Conservation (phyloP, 2,888 invertebrate genomes). For the Tetrapedia diversipes region DNA sequence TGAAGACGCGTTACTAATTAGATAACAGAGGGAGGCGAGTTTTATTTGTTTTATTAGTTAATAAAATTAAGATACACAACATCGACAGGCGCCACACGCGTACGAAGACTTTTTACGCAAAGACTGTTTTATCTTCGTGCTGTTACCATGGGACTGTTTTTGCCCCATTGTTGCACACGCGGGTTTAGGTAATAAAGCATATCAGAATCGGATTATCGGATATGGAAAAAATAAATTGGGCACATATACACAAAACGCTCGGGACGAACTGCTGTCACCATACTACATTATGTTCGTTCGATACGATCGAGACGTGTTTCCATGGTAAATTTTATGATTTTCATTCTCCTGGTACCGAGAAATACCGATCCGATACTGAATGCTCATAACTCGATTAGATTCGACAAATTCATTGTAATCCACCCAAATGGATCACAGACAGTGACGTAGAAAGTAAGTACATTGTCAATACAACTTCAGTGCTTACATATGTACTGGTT, state of each 20-base stretch:
- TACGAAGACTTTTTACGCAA: conserved; percentile 57
- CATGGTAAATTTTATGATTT: neutral
- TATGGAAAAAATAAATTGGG: conserved; percentile 8
- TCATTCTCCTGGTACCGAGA: conserved; percentile 1
- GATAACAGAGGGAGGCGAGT: conserved; percentile 15
- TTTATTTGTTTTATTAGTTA: conserved; percentile 23
- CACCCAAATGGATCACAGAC: conserved; percentile 12
- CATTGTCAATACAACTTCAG: conserved; percentile 2
- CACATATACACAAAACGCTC: neutral
- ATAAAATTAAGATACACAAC: conserved; percentile 35
- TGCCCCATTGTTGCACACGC: conserved; percentile 21
- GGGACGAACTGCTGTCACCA: neutral
- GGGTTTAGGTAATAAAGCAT: conserved; percentile 44
- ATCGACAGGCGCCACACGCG: conserved; percentile 38
- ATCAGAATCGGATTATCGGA: conserved; percentile 45
- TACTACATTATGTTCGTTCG: neutral
- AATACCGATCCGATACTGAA: conserved; percentile 38
- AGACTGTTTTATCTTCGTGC: conserved; percentile 50
- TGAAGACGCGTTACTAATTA: conserved; percentile 17
- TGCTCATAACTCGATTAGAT: conserved; percentile 34
- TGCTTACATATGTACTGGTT: conserved; percentile 5
- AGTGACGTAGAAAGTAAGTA: conserved; percentile 10
- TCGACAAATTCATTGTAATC: neutral
- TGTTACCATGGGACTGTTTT: conserved; percentile 25
- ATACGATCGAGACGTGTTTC: neutral